Percentiles rank a stretch among this genome's conserved stretches.
Evolutionary conservation across 2,113 vertebrate species (phyloP).

Genomic region (Scatophagus argus): DNA sequence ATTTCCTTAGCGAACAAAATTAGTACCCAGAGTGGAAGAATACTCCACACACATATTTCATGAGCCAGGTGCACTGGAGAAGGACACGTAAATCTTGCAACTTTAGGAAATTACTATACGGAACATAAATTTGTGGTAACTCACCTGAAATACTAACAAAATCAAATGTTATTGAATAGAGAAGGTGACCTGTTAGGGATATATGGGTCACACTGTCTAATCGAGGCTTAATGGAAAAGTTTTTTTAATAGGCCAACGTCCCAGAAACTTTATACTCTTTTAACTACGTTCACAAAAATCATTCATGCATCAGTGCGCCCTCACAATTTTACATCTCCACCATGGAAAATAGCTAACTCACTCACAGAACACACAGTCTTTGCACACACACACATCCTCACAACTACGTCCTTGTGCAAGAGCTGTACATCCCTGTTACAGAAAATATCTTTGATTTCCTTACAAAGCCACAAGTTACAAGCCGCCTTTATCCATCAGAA

Average conservation of each 20-base stretch:
- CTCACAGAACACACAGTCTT: neutral
- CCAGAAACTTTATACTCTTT: conserved; percentile 1
- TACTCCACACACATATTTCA: too few species aligned
- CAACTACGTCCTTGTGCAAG: conserved; percentile 21
- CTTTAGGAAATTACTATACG: neutral
- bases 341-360: conserved; percentile 9
- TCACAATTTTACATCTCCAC: conserved; percentile 11
- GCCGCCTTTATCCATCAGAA: conserved; percentile 21
- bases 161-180: neutral
- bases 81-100: too few species aligned
- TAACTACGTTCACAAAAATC: neutral
- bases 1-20: neutral
- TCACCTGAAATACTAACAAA: neutral
- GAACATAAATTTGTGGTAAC: neutral
- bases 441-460: conserved; percentile 39
- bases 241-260: neutral
- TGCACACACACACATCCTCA: conserved; percentile 5
- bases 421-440: conserved; percentile 16
- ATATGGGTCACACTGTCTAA: neutral
- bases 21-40: too few species aligned
- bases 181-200: neutral
- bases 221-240: neutral
- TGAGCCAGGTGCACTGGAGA: too few species aligned
- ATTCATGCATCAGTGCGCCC: too few species aligned
- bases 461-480: conserved; percentile 33